Evolutionary conservation across 2,113 vertebrate species (phyloP).

Genomic region (Gnathonemus echidnorhynchus): DNA sequence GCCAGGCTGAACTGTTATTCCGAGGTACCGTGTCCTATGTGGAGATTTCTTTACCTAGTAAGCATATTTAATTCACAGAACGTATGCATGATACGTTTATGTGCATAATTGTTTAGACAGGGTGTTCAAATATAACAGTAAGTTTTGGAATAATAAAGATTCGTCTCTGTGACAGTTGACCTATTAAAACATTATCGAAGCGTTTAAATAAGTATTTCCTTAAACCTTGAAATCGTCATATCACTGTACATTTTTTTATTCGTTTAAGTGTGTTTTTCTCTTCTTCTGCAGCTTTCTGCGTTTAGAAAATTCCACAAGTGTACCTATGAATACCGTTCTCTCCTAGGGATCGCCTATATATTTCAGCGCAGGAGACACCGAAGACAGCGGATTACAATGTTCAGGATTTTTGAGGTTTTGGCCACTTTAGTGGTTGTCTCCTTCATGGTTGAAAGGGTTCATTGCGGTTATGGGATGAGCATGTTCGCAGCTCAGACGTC

Average conservation of each 20-base stretch:
- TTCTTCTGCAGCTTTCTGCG: neutral
- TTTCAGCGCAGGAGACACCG: slow-evolving; percentile 43
- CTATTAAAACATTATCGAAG: neutral
- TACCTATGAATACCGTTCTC: slow-evolving; percentile 10
- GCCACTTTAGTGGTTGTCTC: slow-evolving; percentile 68
- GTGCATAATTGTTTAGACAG: neutral
- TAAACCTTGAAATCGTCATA: neutral
- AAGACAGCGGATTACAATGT: slow-evolving; percentile 57
- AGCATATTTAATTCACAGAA: slow-evolving; percentile 38
- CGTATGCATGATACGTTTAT: neutral
- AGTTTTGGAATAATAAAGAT: neutral
- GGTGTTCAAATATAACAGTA: neutral
- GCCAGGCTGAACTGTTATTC: slow-evolving; percentile 43
- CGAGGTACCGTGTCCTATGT: slow-evolving; percentile 48
- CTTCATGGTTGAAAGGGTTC: slow-evolving; percentile 64
- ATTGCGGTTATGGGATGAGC: slow-evolving; percentile 72
- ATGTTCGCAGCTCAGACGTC: slow-evolving; percentile 90
- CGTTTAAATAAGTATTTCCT: neutral
- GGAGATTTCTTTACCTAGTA: slow-evolving; percentile 47
- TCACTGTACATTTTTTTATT: neutral
- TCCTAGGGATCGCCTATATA: slow-evolving; percentile 15
- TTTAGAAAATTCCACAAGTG: neutral
- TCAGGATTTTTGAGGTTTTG: slow-evolving; percentile 67
- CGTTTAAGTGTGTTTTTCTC: slow-evolving; percentile 1
- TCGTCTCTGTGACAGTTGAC: neutral